Base-by-base conservation (phyloP, 2,888 invertebrate genomes). In the Corbicula japonica region DNA sequence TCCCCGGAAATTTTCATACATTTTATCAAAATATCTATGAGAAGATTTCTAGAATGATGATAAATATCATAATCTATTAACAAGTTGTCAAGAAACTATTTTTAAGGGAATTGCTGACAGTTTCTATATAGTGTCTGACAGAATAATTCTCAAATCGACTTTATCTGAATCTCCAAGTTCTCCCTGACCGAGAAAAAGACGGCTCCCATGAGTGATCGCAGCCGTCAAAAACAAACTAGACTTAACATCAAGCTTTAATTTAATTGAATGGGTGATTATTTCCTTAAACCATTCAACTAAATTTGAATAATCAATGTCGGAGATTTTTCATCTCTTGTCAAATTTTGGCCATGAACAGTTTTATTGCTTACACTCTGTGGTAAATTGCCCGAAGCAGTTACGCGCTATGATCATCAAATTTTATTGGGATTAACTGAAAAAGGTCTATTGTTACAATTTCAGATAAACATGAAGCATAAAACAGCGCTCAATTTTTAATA, bases 71-170 rank as follows among this genome's bases (percentile, higher is more conserved):
- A 68, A 65, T 52, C 48, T 50, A 74, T 75, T 68, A 63, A 54
- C 62, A 50, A 60, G 30, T 46, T 66, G 71, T 71, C 76, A 76
- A 30, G 44, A 62, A 65, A 12, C 35, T 50, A 66, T 52, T 54
- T 52, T 66, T 54, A 52, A 26, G 38, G 66, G 71, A 77, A 77
- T 75, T 77, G 77, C 77, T 81, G 77, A 81, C 77, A 81, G 74
- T 77, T 71, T 71, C 58, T 58, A 38, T 61, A 61, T 61, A 61
- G 61, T 41, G 54, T 66, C 32, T 66, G 66, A 66, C 66, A 66
- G 38, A 28, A 54, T 66, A 66, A 66, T 66, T 52, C 66, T 52
- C 38, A 54, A 54, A 41, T 66, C 18, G 44, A 66, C 44, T n/a
- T 58, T 44, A 66, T 62, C 62, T 56, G 68, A 69, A 48, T 62